A percentile compares a stretch with the other conserved stretches of the same genome.
Conservation (phyloP, 2,888 invertebrate genomes). For the Limenitis camilla region DNA sequence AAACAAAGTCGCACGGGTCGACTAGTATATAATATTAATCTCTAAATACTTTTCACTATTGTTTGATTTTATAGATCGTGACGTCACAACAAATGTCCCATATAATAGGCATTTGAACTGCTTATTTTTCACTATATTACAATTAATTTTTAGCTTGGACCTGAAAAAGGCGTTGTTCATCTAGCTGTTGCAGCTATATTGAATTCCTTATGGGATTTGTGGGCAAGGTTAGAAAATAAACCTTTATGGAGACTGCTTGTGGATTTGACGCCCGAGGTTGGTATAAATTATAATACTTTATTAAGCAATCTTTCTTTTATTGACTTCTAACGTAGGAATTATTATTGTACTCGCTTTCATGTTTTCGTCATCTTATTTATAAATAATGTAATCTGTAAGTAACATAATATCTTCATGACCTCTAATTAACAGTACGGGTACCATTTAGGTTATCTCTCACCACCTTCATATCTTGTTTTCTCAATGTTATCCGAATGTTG, state of each 20-base stretch:
- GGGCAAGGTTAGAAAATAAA: conserved; percentile 88
- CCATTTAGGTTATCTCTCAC: conserved; percentile 9
- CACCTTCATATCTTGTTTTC: conserved; percentile 9
- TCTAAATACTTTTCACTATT: too few species aligned
- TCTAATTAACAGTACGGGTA: conserved; percentile 7
- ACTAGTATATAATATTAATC: too few species aligned
- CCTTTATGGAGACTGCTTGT: conserved; percentile 90
- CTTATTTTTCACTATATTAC: not conserved
- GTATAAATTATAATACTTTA: not conserved
- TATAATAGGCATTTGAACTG: not conserved
- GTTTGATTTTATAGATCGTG: too few species aligned
- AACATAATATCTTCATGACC: not conserved
- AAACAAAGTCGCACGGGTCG: too few species aligned
- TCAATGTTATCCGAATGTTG: conserved; percentile 9
- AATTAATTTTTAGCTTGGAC: conserved; percentile 79
- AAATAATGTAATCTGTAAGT: not conserved
- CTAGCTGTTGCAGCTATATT: conserved; percentile 90
- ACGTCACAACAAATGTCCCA: too few species aligned
- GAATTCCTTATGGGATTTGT: conserved; percentile 95
- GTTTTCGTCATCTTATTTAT: not conserved
- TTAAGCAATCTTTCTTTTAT: too few species aligned
- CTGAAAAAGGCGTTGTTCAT: conserved; percentile 92
- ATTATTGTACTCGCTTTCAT: too few species aligned
- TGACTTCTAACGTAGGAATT: too few species aligned
- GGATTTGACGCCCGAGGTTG: conserved; percentile 86